Evolutionary conservation across 2,113 vertebrate genomes (phyloP).

Genomic region (Sceloporus tristichus): DNA sequence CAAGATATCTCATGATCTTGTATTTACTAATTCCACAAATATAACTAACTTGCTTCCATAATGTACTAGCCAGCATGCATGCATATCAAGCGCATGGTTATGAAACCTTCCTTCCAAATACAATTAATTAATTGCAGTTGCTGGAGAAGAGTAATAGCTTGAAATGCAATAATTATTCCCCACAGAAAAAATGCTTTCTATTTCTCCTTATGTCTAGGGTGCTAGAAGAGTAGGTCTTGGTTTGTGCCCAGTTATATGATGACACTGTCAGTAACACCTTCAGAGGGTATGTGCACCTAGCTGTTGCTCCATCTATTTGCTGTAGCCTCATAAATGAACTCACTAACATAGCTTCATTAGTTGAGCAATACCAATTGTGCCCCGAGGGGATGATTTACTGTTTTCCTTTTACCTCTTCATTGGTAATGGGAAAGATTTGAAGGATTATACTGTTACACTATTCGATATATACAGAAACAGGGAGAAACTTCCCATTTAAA

Average conservation of each 20-base stretch:
- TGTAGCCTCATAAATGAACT: not conserved
- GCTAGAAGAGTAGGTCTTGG: not conserved
- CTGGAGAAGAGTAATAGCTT: not conserved
- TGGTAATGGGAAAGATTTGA: not conserved
- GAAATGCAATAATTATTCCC: not conserved
- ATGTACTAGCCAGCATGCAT: not conserved
- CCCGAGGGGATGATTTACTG: not conserved
- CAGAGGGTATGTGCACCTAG: too few species aligned
- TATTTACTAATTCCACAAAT: too few species aligned
- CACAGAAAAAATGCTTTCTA: too few species aligned
- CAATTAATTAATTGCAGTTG: not conserved
- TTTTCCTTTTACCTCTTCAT: not conserved
- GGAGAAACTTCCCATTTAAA: too few species aligned
- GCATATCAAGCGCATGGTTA: not conserved
- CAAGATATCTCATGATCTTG: too few species aligned
- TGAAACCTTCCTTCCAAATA: not conserved
- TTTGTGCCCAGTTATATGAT: not conserved
- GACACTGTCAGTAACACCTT: not conserved
- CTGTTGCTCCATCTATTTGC: not conserved
- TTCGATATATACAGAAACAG: not conserved
- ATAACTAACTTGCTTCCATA: too few species aligned
- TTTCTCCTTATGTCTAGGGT: not conserved
- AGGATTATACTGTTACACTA: not conserved
- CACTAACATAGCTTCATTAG: not conserved
- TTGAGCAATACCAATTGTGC: not conserved